Percentiles rank a stretch among this genome's conserved stretches.
Evolutionary conservation across 2,888 invertebrate genomes (phyloP).

Genomic region (Prenolepis imparis): DNA sequence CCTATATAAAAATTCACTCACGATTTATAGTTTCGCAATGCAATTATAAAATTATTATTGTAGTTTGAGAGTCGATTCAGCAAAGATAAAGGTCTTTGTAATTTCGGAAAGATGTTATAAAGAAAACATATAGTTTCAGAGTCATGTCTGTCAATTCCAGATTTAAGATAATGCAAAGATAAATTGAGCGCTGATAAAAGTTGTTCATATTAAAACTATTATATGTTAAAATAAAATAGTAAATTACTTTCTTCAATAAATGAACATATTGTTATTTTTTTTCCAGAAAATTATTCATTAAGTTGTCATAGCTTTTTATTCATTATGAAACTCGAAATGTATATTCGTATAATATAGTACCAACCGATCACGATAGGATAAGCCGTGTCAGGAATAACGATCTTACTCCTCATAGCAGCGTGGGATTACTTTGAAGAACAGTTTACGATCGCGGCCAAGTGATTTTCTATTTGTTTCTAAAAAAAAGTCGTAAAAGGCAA

Average conservation of each 20-base stretch:
- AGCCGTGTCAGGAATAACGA: constrained; percentile 28
- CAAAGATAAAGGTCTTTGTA: neutral
- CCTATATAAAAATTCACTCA: neutral
- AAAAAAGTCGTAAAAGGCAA: constrained; percentile 69
- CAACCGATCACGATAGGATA: constrained; percentile 15
- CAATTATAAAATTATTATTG: neutral
- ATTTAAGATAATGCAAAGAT: too few relatives aligned
- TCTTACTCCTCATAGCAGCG: neutral
- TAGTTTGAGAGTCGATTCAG: neutral
- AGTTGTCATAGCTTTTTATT: neutral
- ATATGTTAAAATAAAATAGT: neutral
- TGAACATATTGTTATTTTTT: neutral
- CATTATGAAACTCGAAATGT: neutral
- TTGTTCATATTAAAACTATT: neutral
- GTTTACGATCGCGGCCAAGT: constrained; percentile 63
- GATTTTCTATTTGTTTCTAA: constrained; percentile 71
- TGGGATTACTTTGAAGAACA: constrained; percentile 55
- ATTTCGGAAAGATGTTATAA: neutral
- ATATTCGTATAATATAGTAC: neutral
- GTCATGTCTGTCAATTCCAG: neutral
- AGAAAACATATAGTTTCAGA: neutral
- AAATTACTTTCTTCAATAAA: neutral
- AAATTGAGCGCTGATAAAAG: neutral
- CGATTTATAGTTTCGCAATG: neutral
- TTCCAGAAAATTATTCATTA: neutral